These are phyloP conservation scores for Leptoteleia sp. DNA, from an alignment of 1,140 invertebrate species.

Conservation along the genomic window DNA sequence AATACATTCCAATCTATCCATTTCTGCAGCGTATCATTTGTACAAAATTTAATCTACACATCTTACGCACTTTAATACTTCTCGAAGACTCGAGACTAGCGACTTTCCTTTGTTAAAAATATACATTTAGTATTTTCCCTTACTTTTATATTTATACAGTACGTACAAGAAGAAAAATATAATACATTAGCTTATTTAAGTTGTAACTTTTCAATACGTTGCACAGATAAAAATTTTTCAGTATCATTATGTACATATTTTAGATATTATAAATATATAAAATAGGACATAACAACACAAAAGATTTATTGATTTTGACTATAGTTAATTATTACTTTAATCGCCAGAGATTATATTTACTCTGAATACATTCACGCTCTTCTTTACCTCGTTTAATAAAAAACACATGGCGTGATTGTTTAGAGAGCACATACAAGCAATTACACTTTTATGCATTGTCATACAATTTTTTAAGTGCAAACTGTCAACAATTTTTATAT, in stretches of 20 bases:
- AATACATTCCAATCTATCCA: background rate
- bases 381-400: no score
- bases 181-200: constrained; percentile 4
- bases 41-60: background rate
- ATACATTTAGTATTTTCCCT: constrained; percentile 6
- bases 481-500: background rate
- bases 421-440: background rate
- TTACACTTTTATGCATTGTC: no score
- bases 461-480: constrained; percentile 12
- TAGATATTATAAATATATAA: no score
- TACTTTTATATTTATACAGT: constrained; percentile 17
- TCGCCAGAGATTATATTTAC: no score
- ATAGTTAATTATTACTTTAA: no score
- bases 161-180: constrained; percentile 16
- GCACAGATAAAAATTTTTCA: constrained; percentile 7
- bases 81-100: constrained; percentile 10
- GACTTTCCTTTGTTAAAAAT: constrained; percentile 9
- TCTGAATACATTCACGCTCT: no score
- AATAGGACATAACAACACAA: no score
- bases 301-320: no score
- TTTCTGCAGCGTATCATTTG: background rate
- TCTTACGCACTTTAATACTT: constrained; percentile 18
- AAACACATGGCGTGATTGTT: background rate
- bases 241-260: constrained; percentile 7
- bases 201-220: background rate